A percentile compares a stretch with the other conserved stretches of the same genome.
Conservation (phyloP, 2,113 vertebrate genomes). For the Triplophysa tibetana region DNA sequence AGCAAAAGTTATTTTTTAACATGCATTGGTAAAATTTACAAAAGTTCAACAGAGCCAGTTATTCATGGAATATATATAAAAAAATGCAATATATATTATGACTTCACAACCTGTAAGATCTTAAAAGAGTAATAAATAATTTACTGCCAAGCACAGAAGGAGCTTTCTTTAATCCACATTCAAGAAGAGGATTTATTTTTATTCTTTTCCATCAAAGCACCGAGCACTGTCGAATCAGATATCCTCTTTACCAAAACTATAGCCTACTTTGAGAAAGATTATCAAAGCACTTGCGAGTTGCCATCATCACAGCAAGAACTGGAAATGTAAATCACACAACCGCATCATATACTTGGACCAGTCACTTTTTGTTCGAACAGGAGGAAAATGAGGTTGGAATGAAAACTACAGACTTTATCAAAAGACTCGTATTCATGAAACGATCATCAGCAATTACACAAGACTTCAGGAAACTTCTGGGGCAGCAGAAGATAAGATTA, state of each 20-base stretch:
- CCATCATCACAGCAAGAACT: background rate
- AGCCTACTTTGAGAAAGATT: background rate
- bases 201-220: background rate
- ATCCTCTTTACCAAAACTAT: background rate
- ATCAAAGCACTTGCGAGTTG: background rate
- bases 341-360: background rate
- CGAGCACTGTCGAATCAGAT: background rate
- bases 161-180: background rate
- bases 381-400: background rate
- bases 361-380: background rate
- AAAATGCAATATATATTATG: too few relatives aligned
- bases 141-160: background rate
- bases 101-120: background rate
- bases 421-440: conserved; percentile 5
- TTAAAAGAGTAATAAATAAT: background rate
- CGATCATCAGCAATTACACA: background rate
- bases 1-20: too few relatives aligned
- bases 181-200: background rate
- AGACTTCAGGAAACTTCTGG: background rate
- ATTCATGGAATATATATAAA: too few relatives aligned
- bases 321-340: background rate
- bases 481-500: conserved; percentile 15
- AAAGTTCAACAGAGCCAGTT: too few relatives aligned
- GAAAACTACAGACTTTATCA: conserved; percentile 9
- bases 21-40: too few relatives aligned